Conservation (phyloP, 2,113 vertebrate genomes). For the Antechinus stuartii region DNA sequence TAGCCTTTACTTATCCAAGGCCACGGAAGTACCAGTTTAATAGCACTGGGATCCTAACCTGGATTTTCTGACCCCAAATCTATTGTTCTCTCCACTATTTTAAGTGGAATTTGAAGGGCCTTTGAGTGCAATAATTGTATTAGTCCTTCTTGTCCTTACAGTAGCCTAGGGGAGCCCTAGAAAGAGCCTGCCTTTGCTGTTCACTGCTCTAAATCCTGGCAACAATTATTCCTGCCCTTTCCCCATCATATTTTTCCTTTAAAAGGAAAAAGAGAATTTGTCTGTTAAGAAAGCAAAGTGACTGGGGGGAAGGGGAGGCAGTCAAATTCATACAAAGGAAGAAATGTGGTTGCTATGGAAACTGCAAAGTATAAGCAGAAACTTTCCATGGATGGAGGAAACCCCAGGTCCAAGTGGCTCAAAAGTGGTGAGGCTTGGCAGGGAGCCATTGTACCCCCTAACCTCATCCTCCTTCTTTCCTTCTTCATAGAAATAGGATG, state of each 20-base stretch:
- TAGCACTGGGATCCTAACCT: not conserved
- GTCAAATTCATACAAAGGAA: constrained; percentile 74
- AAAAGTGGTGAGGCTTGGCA: constrained; percentile 67
- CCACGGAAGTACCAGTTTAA: not conserved
- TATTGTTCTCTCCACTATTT: not conserved
- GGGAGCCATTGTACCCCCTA: constrained; percentile 67
- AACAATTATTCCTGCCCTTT: not conserved
- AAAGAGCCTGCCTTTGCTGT: not conserved
- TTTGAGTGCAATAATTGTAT: not conserved
- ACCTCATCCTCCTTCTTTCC: not conserved
- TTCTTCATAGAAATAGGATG: not conserved
- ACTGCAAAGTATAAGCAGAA: constrained; percentile 81
- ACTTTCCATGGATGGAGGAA: constrained; percentile 78
- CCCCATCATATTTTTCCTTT: not conserved
- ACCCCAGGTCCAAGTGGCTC: constrained; percentile 77
- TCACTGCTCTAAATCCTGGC: constrained; percentile 24
- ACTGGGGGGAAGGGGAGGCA: constrained; percentile 65
- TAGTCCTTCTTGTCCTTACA: not conserved
- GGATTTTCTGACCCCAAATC: not conserved
- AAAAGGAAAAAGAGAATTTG: constrained; percentile 52
- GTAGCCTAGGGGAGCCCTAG: too few relatives aligned
- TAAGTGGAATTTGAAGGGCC: not conserved
- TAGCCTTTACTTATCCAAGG: not conserved
- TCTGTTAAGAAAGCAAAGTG: constrained; percentile 75
- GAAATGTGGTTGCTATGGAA: constrained; percentile 83